Evolutionary conservation across 2,888 invertebrate species (phyloP).

Genomic region (Lochmaea crataegi): DNA sequence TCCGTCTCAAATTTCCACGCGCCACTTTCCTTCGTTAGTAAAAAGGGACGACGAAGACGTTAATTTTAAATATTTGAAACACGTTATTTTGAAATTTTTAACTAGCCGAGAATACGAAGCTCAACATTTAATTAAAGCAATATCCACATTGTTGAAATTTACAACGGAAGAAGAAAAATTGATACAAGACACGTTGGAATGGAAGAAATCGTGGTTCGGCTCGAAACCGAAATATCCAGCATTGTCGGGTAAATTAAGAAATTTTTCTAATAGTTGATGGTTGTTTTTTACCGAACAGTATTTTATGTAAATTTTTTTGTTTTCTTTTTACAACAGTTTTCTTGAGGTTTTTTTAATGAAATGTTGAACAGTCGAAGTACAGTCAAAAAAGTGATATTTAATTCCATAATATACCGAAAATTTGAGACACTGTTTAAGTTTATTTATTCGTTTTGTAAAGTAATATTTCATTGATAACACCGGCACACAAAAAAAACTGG

Average conservation of each 20-base stretch:
- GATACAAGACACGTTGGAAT: slow-evolving; percentile 80
- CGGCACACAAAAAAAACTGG: no score
- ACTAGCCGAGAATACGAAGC: slow-evolving; percentile 91
- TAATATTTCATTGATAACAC: no score
- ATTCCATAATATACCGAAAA: background rate
- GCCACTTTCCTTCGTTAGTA: slow-evolving; percentile 62
- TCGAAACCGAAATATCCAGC: slow-evolving; percentile 68
- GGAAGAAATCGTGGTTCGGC: slow-evolving; percentile 81
- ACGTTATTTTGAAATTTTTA: slow-evolving; percentile 92
- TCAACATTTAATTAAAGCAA: slow-evolving; percentile 88
- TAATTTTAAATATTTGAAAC: slow-evolving; percentile 89
- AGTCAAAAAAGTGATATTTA: background rate
- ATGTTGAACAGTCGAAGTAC: background rate
- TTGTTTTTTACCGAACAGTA: slow-evolving; percentile 48
- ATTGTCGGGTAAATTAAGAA: slow-evolving; percentile 67
- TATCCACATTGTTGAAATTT: slow-evolving; percentile 85
- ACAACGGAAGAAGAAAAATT: slow-evolving; percentile 88
- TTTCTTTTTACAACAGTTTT: no score
- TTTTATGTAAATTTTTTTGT: background rate
- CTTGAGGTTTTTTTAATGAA: no score
- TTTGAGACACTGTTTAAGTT: background rate
- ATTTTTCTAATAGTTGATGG: slow-evolving; percentile 71
- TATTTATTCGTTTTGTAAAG: background rate
- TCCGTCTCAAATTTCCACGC: slow-evolving; percentile 69
- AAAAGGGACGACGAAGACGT: slow-evolving; percentile 72